Base-by-base conservation (phyloP, 2,113 vertebrate genomes). In the Seriola rivoliana region DNA sequence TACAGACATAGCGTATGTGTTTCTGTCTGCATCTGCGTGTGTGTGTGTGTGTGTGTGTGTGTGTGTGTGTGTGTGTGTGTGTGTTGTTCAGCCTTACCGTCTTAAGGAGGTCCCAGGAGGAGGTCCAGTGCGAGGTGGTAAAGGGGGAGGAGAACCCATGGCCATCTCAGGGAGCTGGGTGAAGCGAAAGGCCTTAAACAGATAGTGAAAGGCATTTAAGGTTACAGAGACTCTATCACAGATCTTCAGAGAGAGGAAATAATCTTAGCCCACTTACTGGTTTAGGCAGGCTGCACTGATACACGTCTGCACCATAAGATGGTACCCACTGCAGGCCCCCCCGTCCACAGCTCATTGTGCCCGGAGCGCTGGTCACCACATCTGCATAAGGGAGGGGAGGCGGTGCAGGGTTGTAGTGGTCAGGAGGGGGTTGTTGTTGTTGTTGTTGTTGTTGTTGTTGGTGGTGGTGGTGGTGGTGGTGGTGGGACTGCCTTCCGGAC, bases 91-190 rank as follows among this genome's bases (percentile, higher is more conserved):
- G 54, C 68, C 82, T 92, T 95, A 98, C 97, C 97, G 95, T 91
- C 94, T 95, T 91, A 98, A 93, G 79, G 97, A 95, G 55, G 95
- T 93, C 42, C 97, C 96, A 71, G 96, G 96, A 63, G 97, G 96
- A 36, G 97, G 97, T 75, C 97, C 97, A 7, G 97, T 97, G 89
- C 98, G 95, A 48, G 98, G 98, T 82, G 98, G 98, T 65, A 99
- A 94, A 13, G 97, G 98, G 0, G 98, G 98, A 60, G 98, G 97
- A 87, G 97, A 98, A 58, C 95, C 96, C 93, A 97, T 95, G 74
- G 97, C 96, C 97, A 99, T 98, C 88, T 99, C 98, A 73, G 98
- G 98, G 90, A 99, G 97, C 94, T 99, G 98, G 71, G 97, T 99
- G 95, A 99, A 99, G 89, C 97, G 96, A 89, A 99, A 99, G 75